phyloP scores from a whole-genome alignment of 2,797 vertebrate genomes.

The Sebastes matsubarae region DNA sequence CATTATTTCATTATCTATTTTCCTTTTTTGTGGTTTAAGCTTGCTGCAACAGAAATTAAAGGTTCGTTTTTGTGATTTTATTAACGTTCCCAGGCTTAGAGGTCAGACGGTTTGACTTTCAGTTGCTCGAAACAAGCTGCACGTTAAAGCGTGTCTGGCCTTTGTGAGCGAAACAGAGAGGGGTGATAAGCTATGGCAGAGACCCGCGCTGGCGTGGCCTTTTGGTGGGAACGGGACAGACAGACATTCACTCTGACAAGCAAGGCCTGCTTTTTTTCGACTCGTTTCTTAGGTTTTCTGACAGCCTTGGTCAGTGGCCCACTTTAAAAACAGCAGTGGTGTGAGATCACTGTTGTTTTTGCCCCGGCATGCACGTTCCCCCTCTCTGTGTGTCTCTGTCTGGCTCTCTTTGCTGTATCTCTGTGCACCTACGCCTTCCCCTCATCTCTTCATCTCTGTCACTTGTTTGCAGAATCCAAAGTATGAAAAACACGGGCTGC shows the following conservation, averaged over 20 bases:
- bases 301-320: conserved; percentile 65
- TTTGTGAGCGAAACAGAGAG: conserved; percentile 43
- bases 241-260: conserved; percentile 57
- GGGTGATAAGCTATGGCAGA: conserved; percentile 52
- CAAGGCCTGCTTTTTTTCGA: conserved; percentile 45
- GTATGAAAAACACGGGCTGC: conserved; percentile 22
- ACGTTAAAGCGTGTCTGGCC: conserved; percentile 44
- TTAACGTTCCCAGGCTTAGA: neutral
- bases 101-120: conserved; percentile 46
- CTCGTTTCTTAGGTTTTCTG: conserved; percentile 52
- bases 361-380: conserved; percentile 28
- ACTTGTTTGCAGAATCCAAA: conserved; percentile 20
- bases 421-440: conserved; percentile 17
- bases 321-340: conserved; percentile 66
- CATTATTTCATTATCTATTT: neutral
- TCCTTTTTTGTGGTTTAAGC: neutral
- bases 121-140: conserved; percentile 48
- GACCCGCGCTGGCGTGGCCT: conserved; percentile 40
- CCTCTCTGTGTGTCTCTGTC: conserved; percentile 18
- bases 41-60: neutral
- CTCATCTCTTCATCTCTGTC: conserved; percentile 32
- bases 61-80: conserved; percentile 8
- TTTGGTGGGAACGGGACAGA: conserved; percentile 48
- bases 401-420: conserved; percentile 31
- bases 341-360: conserved; percentile 76